phyloP scores from a whole-genome alignment of 2,797 vertebrate genomes.

The Mormyrops attenuatus region DNA sequence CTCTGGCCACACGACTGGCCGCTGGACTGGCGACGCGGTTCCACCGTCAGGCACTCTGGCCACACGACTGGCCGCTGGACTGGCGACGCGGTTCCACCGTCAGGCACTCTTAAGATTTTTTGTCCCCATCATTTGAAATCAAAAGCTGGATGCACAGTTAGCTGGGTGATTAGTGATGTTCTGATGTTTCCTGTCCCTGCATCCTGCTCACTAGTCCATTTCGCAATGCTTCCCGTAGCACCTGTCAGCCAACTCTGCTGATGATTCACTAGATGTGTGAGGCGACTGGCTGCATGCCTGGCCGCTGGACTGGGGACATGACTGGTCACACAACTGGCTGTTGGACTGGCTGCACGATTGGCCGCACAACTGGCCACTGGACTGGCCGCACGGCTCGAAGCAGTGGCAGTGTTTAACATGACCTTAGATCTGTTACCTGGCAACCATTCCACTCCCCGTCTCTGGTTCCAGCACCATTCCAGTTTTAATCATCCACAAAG shows the following conservation, averaged over 20 bases:
- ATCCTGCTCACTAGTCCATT: not conserved
- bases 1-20: no score
- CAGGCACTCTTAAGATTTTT: no score
- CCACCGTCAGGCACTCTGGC: no score
- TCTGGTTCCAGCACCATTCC: slow-evolving; percentile 62
- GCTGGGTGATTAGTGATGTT: not conserved
- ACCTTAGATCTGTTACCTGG: slow-evolving; percentile 69
- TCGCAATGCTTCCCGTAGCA: not conserved
- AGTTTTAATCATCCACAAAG: slow-evolving; percentile 71
- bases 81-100: no score
- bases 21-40: no score
- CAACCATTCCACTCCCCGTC: slow-evolving; percentile 61
- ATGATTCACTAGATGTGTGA: not conserved
- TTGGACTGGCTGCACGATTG: not conserved
- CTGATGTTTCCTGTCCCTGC: not conserved
- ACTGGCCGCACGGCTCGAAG: not conserved
- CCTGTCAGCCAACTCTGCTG: not conserved
- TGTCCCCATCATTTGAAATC: not conserved
- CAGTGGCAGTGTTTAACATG: slow-evolving; percentile 55
- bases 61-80: no score
- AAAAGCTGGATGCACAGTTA: not conserved
- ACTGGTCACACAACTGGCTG: not conserved
- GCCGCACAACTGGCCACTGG: not conserved
- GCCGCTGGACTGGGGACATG: not conserved
- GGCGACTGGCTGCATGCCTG: not conserved